Evolutionary conservation across 2,797 vertebrate species (phyloP).

Genomic region (Alectoris magna): DNA sequence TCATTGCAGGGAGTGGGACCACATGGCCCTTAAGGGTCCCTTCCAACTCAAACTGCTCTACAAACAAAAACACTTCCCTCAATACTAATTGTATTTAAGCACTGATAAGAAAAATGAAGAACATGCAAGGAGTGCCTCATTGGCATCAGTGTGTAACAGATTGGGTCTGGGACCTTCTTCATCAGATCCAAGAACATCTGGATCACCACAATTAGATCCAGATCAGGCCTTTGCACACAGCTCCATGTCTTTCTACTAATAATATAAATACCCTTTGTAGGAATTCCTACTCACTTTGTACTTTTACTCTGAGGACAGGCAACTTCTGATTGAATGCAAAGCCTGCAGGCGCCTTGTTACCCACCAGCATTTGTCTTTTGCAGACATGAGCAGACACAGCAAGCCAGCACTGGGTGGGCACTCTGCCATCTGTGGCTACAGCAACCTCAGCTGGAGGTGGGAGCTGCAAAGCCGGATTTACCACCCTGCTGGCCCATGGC

Average conservation of each 20-base stretch:
- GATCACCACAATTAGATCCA: background rate
- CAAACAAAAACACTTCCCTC: background rate
- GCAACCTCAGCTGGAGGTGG: background rate
- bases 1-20: no score
- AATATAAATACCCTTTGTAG: background rate
- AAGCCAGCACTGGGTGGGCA: background rate
- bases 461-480: constrained; percentile 47
- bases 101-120: background rate
- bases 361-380: background rate
- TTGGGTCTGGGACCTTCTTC: background rate
- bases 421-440: background rate
- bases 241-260: background rate
- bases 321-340: background rate
- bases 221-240: background rate
- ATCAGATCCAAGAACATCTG: background rate
- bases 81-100: background rate
- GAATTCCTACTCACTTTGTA: background rate
- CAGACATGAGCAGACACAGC: background rate
- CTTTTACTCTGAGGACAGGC: background rate
- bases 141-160: background rate
- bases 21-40: no score
- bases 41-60: no score
- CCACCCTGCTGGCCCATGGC: constrained; percentile 24
- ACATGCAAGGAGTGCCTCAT: background rate
- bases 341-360: background rate